Percentiles rank a stretch among this genome's conserved stretches.
These are phyloP conservation scores for Enteromius unitaeniatus DNA, from an alignment of 2,797 vertebrate species.

Conservation along the genomic window DNA sequence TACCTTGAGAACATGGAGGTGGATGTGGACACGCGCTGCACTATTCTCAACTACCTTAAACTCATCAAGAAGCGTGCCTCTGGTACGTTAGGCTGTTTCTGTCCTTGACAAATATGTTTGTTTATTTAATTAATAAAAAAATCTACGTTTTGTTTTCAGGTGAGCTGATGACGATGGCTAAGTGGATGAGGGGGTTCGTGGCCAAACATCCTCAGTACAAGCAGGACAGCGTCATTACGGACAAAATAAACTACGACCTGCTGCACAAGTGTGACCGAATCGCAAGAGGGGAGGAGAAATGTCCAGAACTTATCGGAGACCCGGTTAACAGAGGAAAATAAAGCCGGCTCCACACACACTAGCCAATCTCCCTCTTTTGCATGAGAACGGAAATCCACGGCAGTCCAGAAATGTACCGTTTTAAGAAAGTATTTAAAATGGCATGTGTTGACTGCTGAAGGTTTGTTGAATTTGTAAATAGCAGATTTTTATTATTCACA, in stretches of 20 bases:
- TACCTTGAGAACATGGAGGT: slow-evolving; percentile 99
- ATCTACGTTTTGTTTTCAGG: slow-evolving; percentile 73
- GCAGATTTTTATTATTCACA: slow-evolving; percentile 94
- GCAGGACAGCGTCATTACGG: slow-evolving; percentile 92
- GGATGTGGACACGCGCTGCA: slow-evolving; percentile 97
- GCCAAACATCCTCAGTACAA: slow-evolving; percentile 91
- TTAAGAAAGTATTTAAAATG: slow-evolving; percentile 66
- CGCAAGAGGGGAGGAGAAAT: slow-evolving; percentile 86
- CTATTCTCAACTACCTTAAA: slow-evolving; percentile 96
- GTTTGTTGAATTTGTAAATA: slow-evolving; percentile 88
- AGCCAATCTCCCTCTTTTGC: slow-evolving; percentile 45
- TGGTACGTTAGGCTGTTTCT: slow-evolving; percentile 71
- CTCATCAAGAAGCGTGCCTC: slow-evolving; percentile 98
- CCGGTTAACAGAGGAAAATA: slow-evolving; percentile 86
- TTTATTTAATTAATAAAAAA: too few relatives aligned
- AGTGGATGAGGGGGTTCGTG: slow-evolving; percentile 96
- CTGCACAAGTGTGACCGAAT: slow-evolving; percentile 89
- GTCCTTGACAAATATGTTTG: neutral
- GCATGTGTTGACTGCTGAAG: slow-evolving; percentile 78
- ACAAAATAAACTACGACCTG: slow-evolving; percentile 95
- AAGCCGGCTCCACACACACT: slow-evolving; percentile 36
- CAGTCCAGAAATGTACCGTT: slow-evolving; percentile 66
- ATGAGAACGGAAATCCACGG: slow-evolving; percentile 77
- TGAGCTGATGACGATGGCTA: slow-evolving; percentile 95
- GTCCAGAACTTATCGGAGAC: slow-evolving; percentile 90